Evolutionary conservation across 2,888 invertebrate genomes (phyloP).

Genomic region (Agapostemon virescens): DNA sequence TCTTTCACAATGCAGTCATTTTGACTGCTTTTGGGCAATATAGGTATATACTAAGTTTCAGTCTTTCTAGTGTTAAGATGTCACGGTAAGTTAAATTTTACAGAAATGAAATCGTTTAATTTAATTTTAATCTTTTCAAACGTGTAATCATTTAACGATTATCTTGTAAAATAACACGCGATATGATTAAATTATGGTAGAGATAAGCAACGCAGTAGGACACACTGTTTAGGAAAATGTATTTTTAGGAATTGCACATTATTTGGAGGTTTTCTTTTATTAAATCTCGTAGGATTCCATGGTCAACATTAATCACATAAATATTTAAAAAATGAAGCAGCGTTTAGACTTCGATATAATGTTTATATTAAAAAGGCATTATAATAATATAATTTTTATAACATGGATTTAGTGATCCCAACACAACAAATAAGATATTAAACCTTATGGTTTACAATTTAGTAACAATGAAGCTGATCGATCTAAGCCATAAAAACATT

Average conservation of each 20-base stretch:
- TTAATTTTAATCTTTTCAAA: no score
- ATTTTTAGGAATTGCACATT: neutral
- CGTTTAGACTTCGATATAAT: conserved; percentile 58
- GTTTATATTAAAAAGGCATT: conserved; percentile 69
- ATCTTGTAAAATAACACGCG: no score
- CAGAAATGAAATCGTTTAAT: neutral
- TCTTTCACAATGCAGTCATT: no score
- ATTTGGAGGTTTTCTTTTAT: neutral
- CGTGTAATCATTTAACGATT: no score
- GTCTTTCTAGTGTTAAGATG: no score
- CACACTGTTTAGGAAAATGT: neutral
- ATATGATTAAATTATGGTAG: neutral
- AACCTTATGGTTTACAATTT: conserved; percentile 58
- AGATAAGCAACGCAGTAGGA: neutral
- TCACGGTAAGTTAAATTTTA: neutral
- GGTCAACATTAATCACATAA: no score
- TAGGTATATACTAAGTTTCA: no score
- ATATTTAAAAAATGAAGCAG: conserved; percentile 6
- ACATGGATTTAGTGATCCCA: conserved; percentile 69
- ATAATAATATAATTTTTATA: conserved; percentile 51
- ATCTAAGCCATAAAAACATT: conserved; percentile 26
- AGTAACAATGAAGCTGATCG: conserved; percentile 61
- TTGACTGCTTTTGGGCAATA: no score
- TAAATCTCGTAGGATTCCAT: neutral
- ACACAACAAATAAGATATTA: conserved; percentile 64